Base-by-base conservation (phyloP, 2,888 invertebrate species). In the Brachypterus glaber region DNA sequence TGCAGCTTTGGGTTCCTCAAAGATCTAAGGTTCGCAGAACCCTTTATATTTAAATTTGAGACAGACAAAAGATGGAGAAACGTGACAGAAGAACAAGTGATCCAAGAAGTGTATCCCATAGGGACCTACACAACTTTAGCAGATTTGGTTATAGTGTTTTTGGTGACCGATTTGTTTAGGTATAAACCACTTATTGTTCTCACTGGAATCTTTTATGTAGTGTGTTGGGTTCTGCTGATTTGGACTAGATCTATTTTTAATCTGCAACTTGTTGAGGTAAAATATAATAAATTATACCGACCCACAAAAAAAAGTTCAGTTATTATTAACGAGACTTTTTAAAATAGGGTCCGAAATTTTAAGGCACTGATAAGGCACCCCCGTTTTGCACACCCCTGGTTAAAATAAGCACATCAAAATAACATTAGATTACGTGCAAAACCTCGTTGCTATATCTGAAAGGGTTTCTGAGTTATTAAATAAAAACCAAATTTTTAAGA, bases 131-230 rank as follows among this genome's bases (percentile, higher is more conserved):
- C 86, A 1, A 86, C 87, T 60, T 67, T 92, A 48, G 71, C 75
- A 0, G 78, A 81, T 35, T 65, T 87, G 24, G 70, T 89, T 21
- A 55, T 88, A 1, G 76, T 89, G 3, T 89, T 92, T 59, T 69
- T 92, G 27, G 68, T 91, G 34, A 91, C 90, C 0, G 92, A 90
- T 67, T 76, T 88, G 34, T 60, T 77, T 36, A 73, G 86, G 46
- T 93, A 93, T 63, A 93, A 91, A 60, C 84, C 89, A 5, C 73
- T 92, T 7, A 88, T 95, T 36, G 73, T 93, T 37, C 58, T 88
- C n/a, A 83, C 90, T 51, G 84, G 82, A 51, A 33, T 77, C 45
- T 71, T 78, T 9, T 89, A 89, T 13, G 74, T 84, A 29, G 62
- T 72, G 9, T 77, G 90, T 5, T 93, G 83, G 70, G 60, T 74